These are phyloP conservation scores for Bombus vancouverensis DNA, from an alignment of 1,140 invertebrate species.

Conservation along the genomic window DNA sequence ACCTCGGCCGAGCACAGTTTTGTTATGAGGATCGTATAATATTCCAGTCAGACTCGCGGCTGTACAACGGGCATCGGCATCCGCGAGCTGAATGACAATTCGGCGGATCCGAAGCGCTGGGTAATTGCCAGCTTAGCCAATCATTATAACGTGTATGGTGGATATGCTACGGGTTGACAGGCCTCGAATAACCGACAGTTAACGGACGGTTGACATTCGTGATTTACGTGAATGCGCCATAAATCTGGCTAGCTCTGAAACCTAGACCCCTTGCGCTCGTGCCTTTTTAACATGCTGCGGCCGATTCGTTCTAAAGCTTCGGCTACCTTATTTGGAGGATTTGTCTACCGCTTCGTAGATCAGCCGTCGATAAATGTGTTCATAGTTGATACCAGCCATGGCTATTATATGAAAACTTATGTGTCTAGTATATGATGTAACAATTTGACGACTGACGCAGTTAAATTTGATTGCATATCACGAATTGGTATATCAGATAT, in stretches of 20 bases:
- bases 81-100: conserved; percentile 80
- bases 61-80: conserved; percentile 79
- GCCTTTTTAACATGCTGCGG: conserved; percentile 25
- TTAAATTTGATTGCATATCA: neutral
- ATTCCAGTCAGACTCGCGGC: conserved; percentile 79
- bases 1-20: conserved; percentile 68
- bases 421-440: neutral
- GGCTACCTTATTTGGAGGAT: neutral
- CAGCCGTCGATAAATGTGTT: neutral
- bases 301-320: neutral
- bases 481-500: neutral
- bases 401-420: too few relatives aligned
- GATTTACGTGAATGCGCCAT: conserved; percentile 49
- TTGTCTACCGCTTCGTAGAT: neutral
- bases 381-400: neutral
- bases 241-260: conserved; percentile 7
- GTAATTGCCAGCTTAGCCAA: conserved; percentile 80
- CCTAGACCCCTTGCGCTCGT: neutral
- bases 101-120: conserved; percentile 73
- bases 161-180: conserved; percentile 61
- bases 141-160: conserved; percentile 75
- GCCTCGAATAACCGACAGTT: conserved; percentile 52
- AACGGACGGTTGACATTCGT: conserved; percentile 54
- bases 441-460: neutral
- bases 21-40: conserved; percentile 80